Conservation (phyloP, 1,140 invertebrate species). For the Laodelphax striatellus region DNA sequence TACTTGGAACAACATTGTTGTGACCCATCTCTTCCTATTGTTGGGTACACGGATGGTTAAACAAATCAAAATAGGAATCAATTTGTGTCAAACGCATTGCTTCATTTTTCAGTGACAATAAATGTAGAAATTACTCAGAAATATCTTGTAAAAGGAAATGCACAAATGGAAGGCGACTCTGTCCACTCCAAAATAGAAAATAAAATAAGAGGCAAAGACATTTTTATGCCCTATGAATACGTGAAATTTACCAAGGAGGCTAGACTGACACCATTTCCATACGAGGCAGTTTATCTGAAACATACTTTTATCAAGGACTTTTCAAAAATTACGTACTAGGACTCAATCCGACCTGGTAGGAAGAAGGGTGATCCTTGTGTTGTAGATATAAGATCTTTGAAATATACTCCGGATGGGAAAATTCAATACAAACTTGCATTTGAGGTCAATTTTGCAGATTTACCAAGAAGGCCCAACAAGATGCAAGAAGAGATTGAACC, state of each 20-base stretch:
- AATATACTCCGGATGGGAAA: not conserved
- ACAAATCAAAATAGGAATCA: no score
- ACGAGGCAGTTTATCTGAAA: not conserved
- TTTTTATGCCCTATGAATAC: slow-evolving; percentile 21
- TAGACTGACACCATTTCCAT: slow-evolving; percentile 5
- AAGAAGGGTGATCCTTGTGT: slow-evolving; percentile 10
- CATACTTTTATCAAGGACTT: slow-evolving; percentile 7
- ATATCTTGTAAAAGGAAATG: no score
- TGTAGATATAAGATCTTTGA: not conserved
- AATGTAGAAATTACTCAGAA: no score
- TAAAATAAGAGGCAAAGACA: no score
- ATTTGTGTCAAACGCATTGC: no score
- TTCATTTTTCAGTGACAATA: no score
- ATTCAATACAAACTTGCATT: slow-evolving; percentile 3
- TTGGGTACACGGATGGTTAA: no score
- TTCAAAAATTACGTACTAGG: not conserved
- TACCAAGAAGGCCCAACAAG: slow-evolving; percentile 1
- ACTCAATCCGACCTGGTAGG: slow-evolving; percentile 11
- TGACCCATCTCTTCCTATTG: no score
- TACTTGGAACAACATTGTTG: no score
- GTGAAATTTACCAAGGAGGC: slow-evolving; percentile 15
- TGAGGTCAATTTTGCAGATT: not conserved
- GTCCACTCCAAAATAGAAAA: no score
- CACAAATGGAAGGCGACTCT: no score
- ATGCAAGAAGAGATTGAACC: not conserved